Evolutionary conservation across 2,797 vertebrate genomes (phyloP).

Genomic region (Eulemur rubriventer): DNA sequence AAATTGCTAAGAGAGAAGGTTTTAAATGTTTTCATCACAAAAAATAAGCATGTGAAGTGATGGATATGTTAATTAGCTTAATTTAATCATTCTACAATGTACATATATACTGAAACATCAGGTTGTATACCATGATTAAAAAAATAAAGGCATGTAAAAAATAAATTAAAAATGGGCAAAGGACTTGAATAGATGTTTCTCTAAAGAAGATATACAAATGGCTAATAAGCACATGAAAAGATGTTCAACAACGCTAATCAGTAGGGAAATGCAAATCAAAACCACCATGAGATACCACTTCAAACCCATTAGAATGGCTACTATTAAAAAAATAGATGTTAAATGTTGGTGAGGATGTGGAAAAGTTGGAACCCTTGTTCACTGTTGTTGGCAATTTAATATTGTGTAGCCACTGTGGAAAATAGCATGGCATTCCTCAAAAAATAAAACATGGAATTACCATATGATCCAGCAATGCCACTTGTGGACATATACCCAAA

Average conservation of each 20-base stretch:
- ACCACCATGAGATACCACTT: background rate
- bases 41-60: background rate
- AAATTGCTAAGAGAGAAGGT: background rate
- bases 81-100: background rate
- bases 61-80: background rate
- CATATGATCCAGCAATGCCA: background rate
- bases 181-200: background rate
- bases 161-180: background rate
- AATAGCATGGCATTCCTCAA: background rate
- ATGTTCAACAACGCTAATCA: background rate
- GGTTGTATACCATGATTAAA: background rate
- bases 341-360: background rate
- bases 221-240: background rate
- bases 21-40: background rate
- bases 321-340: background rate
- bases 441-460: background rate
- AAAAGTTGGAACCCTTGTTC: background rate
- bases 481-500: background rate
- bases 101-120: background rate
- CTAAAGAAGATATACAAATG: background rate
- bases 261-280: background rate
- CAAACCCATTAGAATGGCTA: background rate
- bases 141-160: background rate
- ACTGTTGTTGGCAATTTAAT: background rate
- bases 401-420: background rate